These are phyloP conservation scores for Recurvirostra avosetta DNA, from an alignment of 2,113 vertebrate species.

Conservation along the genomic window DNA sequence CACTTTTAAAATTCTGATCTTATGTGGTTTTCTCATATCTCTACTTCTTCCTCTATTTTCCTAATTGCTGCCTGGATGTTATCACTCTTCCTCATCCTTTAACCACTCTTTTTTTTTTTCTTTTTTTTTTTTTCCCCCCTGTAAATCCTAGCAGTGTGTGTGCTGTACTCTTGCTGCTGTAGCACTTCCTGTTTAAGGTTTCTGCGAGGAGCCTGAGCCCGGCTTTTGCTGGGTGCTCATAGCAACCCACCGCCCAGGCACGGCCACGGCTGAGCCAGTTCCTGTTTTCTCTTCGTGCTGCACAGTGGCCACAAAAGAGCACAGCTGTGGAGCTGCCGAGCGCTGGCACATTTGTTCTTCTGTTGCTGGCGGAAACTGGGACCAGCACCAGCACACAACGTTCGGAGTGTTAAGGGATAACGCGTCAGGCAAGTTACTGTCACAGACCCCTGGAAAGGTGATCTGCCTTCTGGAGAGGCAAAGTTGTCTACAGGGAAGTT, in stretches of 20 bases:
- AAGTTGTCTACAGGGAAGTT: neutral
- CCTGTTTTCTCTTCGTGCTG: neutral
- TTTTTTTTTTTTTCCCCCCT: rapidly evolving
- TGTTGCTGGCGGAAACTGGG: no score
- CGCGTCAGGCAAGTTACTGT: rapidly evolving
- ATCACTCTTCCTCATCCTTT: neutral
- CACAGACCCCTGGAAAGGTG: rapidly evolving
- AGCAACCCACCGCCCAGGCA: neutral
- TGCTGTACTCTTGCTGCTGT: rapidly evolving
- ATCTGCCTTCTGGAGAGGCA: neutral
- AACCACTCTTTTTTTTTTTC: rapidly evolving
- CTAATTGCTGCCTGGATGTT: neutral
- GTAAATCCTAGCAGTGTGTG: rapidly evolving
- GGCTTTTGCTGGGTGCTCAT: neutral
- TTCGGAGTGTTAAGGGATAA: neutral
- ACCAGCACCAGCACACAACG: neutral
- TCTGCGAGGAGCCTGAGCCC: neutral
- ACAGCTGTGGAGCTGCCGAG: rapidly evolving
- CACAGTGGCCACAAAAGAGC: neutral
- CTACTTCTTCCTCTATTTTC: neutral
- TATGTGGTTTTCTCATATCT: neutral
- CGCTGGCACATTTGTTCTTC: rapidly evolving
- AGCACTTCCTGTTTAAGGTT: neutral
- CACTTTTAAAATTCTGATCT: neutral
- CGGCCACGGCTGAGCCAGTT: neutral